phyloP scores from a whole-genome alignment of 1,140 invertebrate species.

The Drosophila ironensis region DNA sequence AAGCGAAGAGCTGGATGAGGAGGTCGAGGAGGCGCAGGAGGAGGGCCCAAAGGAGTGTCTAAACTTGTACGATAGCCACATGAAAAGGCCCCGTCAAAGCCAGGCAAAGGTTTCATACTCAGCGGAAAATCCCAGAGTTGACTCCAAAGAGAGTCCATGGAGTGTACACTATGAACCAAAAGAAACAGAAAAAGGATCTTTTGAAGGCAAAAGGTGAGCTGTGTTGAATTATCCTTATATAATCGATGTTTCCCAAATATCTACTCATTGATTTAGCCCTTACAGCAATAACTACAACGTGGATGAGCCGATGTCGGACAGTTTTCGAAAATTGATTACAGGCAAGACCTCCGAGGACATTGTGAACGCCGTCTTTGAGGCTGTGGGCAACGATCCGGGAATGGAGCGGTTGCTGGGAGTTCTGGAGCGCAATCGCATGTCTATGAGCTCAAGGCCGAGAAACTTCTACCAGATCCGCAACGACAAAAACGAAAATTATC shows the following conservation, averaged over 20 bases:
- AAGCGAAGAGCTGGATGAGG: not conserved
- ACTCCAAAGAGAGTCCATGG: too few species aligned
- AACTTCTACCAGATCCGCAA: slow-evolving; percentile 59
- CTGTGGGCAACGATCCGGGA: slow-evolving; percentile 50
- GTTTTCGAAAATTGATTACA: slow-evolving; percentile 30
- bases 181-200: too few species aligned
- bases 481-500: slow-evolving; percentile 25
- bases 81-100: not conserved
- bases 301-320: not conserved
- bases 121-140: too few species aligned
- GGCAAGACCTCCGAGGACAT: slow-evolving; percentile 46
- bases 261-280: too few species aligned
- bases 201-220: too few species aligned
- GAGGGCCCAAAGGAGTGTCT: not conserved
- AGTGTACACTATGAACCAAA: too few species aligned
- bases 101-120: too few species aligned
- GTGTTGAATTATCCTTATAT: too few species aligned
- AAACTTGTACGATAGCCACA: not conserved
- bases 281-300: not conserved
- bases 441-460: not conserved
- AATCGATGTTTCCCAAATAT: too few species aligned
- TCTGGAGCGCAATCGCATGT: slow-evolving; percentile 45
- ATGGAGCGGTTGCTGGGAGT: slow-evolving; percentile 43
- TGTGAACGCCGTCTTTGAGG: slow-evolving; percentile 51
- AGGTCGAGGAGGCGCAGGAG: not conserved